phyloP scores from a whole-genome alignment of 2,113 vertebrate species.

The Zingel zingel region DNA sequence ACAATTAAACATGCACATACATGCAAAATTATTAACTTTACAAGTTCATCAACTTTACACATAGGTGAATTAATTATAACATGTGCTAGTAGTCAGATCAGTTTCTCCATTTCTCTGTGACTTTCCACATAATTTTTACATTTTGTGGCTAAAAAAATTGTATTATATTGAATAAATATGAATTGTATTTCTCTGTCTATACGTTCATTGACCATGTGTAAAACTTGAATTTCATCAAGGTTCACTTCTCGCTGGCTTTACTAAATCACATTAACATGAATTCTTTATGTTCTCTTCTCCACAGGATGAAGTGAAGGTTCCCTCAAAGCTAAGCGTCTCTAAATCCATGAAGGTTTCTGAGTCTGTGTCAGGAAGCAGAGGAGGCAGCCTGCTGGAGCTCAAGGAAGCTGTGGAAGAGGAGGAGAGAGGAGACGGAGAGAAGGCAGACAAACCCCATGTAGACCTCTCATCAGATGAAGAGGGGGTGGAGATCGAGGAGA shows the following conservation, averaged over 20 bases:
- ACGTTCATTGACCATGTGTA: background rate
- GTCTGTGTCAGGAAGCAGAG: conserved; percentile 82
- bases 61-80: no score
- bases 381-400: conserved; percentile 76
- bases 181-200: background rate
- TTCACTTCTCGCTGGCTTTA: background rate
- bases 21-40: background rate
- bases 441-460: conserved; percentile 85
- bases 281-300: conserved; percentile 53
- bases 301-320: conserved; percentile 95
- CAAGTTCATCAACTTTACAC: background rate
- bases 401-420: conserved; percentile 73
- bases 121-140: background rate
- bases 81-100: background rate
- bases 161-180: no score
- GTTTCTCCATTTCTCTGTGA: background rate
- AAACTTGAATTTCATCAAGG: background rate
- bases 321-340: conserved; percentile 90
- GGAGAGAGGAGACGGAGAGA: conserved; percentile 71
- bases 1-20: background rate
- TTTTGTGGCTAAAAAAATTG: background rate
- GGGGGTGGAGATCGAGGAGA: conserved; percentile 91
- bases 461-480: conserved; percentile 97
- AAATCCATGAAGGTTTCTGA: conserved; percentile 91
- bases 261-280: background rate